Conservation (phyloP, 1,140 invertebrate species). For the Pogonus chalceus region DNA sequence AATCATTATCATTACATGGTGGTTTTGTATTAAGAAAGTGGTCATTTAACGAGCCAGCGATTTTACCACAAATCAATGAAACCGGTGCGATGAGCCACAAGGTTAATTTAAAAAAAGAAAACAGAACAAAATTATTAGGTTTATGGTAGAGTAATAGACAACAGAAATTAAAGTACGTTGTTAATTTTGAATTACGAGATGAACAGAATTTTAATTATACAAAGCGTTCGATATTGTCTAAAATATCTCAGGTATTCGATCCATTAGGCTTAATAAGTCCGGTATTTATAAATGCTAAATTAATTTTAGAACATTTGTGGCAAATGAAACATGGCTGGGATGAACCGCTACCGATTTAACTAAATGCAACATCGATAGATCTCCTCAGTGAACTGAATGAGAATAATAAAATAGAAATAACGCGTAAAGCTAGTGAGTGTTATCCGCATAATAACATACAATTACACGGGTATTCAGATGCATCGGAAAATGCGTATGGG, state of each 20-base stretch:
- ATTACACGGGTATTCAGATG: slow-evolving; percentile 30
- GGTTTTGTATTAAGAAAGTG: slow-evolving; percentile 27
- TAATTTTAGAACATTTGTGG: slow-evolving; percentile 36
- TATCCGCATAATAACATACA: slow-evolving; percentile 13
- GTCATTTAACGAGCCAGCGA: slow-evolving; percentile 16
- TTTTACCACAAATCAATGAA: not conserved
- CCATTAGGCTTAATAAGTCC: slow-evolving; percentile 33
- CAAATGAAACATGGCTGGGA: slow-evolving; percentile 32
- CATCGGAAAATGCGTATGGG: slow-evolving; percentile 24
- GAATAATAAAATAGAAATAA: slow-evolving; percentile 17
- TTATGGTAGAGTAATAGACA: too few species aligned
- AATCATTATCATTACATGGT: slow-evolving; percentile 12
- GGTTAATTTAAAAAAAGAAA: too few species aligned
- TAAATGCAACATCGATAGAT: slow-evolving; percentile 19
- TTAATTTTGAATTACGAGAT: too few species aligned
- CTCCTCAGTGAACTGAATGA: slow-evolving; percentile 12
- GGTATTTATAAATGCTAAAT: slow-evolving; percentile 30
- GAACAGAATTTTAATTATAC: slow-evolving; percentile 21
- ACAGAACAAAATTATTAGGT: too few species aligned
- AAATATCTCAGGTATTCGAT: slow-evolving; percentile 32
- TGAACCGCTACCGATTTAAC: slow-evolving; percentile 23
- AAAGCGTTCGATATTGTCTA: slow-evolving; percentile 32
- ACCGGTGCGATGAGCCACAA: not conserved
- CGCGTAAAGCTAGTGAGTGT: slow-evolving; percentile 12
- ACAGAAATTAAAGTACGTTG: too few species aligned